Percentiles rank a stretch among this genome's conserved stretches.
Evolutionary conservation across 2,113 vertebrate species (phyloP).

Genomic region (Sphaerodactylus townsendi): DNA sequence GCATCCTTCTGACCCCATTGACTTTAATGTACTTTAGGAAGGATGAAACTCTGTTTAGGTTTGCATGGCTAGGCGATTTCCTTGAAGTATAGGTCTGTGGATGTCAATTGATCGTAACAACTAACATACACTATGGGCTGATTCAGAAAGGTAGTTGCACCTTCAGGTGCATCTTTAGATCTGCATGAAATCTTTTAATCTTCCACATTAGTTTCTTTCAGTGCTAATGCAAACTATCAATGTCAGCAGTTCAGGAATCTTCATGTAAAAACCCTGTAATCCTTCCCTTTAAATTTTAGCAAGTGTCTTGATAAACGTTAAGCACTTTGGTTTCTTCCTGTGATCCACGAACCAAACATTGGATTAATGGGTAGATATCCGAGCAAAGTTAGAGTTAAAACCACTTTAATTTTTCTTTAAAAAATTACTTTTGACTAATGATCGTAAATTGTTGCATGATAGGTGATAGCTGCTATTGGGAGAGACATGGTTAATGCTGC

Average conservation of each 20-base stretch:
- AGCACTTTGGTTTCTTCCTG: constrained; percentile 24
- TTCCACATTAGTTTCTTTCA: constrained; percentile 16
- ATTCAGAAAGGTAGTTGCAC: background rate
- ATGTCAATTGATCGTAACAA: background rate
- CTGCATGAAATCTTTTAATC: background rate
- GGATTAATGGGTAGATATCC: constrained; percentile 32
- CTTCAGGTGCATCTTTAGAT: background rate
- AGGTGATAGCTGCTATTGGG: constrained; percentile 72
- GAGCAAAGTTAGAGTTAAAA: constrained; percentile 46
- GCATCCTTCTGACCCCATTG: background rate
- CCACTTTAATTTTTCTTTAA: constrained; percentile 34
- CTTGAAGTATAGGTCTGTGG: background rate
- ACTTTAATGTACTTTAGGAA: background rate
- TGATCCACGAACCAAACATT: constrained; percentile 30
- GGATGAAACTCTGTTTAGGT: background rate
- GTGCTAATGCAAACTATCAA: constrained; percentile 2
- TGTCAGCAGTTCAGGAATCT: background rate
- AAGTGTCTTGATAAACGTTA: constrained; percentile 20
- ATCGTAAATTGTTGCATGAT: constrained; percentile 19
- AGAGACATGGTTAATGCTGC: constrained; percentile 78
- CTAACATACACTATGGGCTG: background rate
- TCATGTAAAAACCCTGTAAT: background rate
- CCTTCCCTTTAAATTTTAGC: background rate
- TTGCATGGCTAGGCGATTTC: background rate
- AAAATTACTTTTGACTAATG: constrained; percentile 7